phyloP scores from a whole-genome alignment of 2,113 vertebrate genomes.

The Passerina amoena region DNA sequence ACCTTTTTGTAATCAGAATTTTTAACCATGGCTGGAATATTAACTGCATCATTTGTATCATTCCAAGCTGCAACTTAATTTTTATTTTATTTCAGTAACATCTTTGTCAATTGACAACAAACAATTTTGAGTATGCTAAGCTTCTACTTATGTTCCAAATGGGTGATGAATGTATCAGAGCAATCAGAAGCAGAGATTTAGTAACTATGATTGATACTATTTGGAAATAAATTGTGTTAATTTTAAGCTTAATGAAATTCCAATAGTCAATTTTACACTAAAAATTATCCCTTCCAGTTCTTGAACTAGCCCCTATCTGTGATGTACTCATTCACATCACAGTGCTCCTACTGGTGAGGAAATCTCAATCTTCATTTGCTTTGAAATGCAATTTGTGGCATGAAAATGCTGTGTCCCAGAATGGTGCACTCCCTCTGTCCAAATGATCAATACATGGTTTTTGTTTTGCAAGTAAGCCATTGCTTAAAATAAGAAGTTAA shows the following conservation, averaged over 20 bases:
- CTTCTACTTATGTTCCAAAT: slow-evolving; percentile 8
- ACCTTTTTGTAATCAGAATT: slow-evolving; percentile 20
- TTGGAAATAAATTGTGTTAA: slow-evolving; percentile 27
- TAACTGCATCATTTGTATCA: slow-evolving; percentile 9
- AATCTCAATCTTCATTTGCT: slow-evolving; percentile 25
- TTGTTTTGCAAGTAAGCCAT: not conserved
- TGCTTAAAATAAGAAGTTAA: not conserved
- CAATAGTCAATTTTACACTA: not conserved
- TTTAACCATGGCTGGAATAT: slow-evolving; percentile 25
- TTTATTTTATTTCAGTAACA: slow-evolving; percentile 43
- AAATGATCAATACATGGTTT: not conserved
- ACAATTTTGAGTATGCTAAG: not conserved
- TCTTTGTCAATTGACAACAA: slow-evolving; percentile 13
- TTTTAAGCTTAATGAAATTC: slow-evolving; percentile 27
- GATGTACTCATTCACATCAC: not conserved
- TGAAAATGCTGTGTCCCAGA: not conserved
- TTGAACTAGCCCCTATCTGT: not conserved
- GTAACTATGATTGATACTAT: slow-evolving; percentile 23
- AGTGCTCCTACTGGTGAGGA: not conserved
- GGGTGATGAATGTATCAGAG: not conserved
- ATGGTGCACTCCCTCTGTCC: not conserved
- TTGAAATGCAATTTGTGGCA: not conserved
- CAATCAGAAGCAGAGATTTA: not conserved
- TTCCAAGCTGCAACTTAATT: not conserved
- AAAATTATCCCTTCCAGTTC: not conserved